phyloP scores from a whole-genome alignment of 2,797 vertebrate species.

The Pipistrellus pipistrellus region DNA sequence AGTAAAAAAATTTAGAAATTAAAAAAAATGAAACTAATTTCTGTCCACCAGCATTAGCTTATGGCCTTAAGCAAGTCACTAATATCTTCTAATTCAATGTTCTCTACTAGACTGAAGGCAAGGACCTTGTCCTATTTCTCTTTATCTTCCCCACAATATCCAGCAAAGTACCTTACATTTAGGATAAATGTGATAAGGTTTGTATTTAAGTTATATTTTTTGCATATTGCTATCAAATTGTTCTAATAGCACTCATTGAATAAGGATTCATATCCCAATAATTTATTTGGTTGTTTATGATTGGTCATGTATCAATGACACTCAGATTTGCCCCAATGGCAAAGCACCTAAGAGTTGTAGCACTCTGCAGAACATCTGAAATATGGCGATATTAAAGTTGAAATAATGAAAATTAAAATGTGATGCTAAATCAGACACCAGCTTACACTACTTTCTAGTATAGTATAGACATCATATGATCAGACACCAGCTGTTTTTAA shows the following conservation, averaged over 20 bases:
- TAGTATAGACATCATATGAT: background rate
- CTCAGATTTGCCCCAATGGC: background rate
- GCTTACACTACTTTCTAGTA: background rate
- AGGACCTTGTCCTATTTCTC: background rate
- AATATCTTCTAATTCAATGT: background rate
- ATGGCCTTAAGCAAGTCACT: background rate
- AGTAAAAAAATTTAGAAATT: slow-evolving; percentile 50
- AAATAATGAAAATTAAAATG: slow-evolving; percentile 59
- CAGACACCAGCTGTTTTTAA: background rate
- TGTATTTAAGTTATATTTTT: slow-evolving; percentile 55
- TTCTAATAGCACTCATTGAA: slow-evolving; percentile 23
- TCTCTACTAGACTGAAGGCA: background rate
- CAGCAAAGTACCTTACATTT: background rate
- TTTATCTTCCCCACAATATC: background rate
- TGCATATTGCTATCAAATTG: slow-evolving; percentile 5
- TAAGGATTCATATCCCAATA: slow-evolving; percentile 4
- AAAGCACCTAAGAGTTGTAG: background rate
- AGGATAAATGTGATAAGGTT: background rate
- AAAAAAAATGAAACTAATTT: background rate
- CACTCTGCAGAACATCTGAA: background rate
- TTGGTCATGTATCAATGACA: background rate
- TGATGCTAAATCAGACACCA: background rate
- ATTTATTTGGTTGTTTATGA: slow-evolving; percentile 43
- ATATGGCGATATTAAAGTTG: background rate
- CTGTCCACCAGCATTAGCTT: background rate